Percentiles rank a stretch among this genome's conserved stretches.
Evolutionary conservation across 2,888 invertebrate species (phyloP).

Genomic region (Biston stratarius): DNA sequence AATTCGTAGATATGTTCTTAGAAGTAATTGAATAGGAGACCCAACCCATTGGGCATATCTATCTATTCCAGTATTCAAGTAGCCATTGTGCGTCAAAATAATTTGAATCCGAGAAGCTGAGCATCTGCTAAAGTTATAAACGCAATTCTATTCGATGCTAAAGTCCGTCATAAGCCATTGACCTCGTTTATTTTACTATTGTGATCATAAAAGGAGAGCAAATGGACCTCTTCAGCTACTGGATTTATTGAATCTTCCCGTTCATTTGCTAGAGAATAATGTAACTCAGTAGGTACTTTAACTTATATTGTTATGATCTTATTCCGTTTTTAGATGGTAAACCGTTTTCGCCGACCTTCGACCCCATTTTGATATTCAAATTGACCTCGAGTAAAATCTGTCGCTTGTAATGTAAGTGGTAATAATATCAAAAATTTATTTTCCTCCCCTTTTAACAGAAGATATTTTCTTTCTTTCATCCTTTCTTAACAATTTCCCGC

Average conservation of each 20-base stretch:
- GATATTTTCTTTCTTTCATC: neutral
- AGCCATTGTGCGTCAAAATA: slow-evolving; percentile 8
- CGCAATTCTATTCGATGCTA: slow-evolving; percentile 38
- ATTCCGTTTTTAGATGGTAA: neutral
- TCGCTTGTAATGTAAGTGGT: neutral
- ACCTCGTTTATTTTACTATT: slow-evolving; percentile 64
- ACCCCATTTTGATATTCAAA: slow-evolving; percentile 11
- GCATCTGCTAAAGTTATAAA: slow-evolving; percentile 40
- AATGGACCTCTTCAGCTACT: slow-evolving; percentile 41
- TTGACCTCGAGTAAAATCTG: slow-evolving; percentile 4
- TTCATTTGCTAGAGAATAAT: slow-evolving; percentile 18
- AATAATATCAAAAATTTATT: slow-evolving; percentile 6
- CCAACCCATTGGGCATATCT: too few relatives aligned
- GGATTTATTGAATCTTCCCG: slow-evolving; percentile 24
- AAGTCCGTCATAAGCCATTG: slow-evolving; percentile 53
- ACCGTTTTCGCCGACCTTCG: neutral
- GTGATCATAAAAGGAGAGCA: slow-evolving; percentile 60
- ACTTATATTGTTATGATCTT: slow-evolving; percentile 8
- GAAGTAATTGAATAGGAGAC: too few relatives aligned
- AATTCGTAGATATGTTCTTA: too few relatives aligned
- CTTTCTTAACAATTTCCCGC: slow-evolving; percentile 4
- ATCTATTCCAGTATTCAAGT: slow-evolving; percentile 6
- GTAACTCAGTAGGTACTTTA: slow-evolving; percentile 2
- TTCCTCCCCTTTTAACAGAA: neutral
- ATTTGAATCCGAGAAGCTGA: slow-evolving; percentile 14